Evolutionary conservation across 2,113 vertebrate genomes (phyloP).

Genomic region (Cinclus cinclus): DNA sequence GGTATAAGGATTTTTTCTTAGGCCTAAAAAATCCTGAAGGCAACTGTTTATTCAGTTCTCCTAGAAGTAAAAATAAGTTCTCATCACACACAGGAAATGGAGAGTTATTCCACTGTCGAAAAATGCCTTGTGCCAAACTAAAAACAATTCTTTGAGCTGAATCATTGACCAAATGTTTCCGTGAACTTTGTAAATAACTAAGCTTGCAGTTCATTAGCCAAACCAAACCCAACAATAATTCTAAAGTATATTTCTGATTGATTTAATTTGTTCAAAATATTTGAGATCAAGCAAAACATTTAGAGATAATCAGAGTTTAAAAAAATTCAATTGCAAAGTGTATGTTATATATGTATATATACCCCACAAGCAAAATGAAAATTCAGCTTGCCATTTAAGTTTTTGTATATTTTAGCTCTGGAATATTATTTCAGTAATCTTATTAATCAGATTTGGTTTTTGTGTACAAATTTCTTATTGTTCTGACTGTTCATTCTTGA

Average conservation of each 20-base stretch:
- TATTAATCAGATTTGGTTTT: neutral
- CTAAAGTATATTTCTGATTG: neutral
- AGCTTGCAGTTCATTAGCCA: neutral
- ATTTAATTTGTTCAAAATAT: neutral
- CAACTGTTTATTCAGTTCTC: neutral
- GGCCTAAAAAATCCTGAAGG: neutral
- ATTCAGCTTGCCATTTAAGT: neutral
- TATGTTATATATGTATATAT: neutral
- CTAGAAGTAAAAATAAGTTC: neutral
- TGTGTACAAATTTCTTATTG: neutral
- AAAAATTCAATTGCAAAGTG: neutral
- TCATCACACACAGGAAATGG: neutral
- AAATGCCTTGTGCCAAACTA: neutral
- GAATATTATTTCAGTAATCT: neutral
- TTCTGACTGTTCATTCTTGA: neutral
- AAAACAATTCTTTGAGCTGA: neutral
- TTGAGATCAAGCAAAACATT: neutral
- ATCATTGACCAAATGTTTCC: neutral
- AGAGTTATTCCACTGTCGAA: neutral
- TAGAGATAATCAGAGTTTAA: neutral
- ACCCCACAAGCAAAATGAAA: neutral
- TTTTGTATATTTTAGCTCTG: neutral
- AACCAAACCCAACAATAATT: neutral
- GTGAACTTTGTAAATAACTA: neutral
- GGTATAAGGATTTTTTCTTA: too few species aligned